These are phyloP conservation scores for Drosophila melanica DNA, from an alignment of 1,140 invertebrate genomes.

Conservation along the genomic window DNA sequence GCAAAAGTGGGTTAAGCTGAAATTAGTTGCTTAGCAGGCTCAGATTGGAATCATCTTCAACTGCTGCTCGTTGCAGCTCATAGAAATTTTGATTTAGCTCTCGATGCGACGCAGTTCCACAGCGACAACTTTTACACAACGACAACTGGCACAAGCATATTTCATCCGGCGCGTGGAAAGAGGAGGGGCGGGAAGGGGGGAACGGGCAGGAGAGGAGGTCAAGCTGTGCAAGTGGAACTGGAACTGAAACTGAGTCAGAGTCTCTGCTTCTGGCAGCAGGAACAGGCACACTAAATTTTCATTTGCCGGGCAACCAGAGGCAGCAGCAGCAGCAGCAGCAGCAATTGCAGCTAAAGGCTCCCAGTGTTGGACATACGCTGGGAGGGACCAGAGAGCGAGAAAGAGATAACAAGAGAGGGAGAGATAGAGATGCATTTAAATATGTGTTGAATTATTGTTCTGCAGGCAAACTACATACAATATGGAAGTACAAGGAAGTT, in stretches of 20 bases:
- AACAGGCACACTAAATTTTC: conserved; percentile 79
- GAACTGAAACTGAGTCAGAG: conserved; percentile 28
- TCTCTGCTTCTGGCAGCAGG: conserved; percentile 63
- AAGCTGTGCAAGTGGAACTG: conserved; percentile 32
- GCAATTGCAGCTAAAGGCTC: conserved; percentile 29
- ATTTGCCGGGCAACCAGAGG: conserved; percentile 62
- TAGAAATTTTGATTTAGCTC: conserved; percentile 74
- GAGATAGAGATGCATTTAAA: conserved; percentile 66
- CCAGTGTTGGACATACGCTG: conserved; percentile 28
- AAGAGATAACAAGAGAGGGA: not conserved
- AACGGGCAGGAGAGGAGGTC: not conserved
- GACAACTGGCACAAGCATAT: conserved; percentile 70
- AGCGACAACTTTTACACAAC: conserved; percentile 52
- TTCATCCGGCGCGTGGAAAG: conserved; percentile 28
- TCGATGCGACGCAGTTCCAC: conserved; percentile 56
- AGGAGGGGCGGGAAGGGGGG: not conserved
- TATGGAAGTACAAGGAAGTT: conserved; percentile 43
- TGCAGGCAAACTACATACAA: conserved; percentile 42
- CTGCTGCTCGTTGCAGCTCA: conserved; percentile 30
- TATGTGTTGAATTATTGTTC: conserved; percentile 80
- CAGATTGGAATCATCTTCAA: conserved; percentile 31
- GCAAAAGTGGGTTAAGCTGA: conserved; percentile 76
- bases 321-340: no score
- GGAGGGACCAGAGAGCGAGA: conserved; percentile 2
- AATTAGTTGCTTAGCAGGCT: conserved; percentile 72